Evolutionary conservation across 2,888 invertebrate genomes (phyloP).

Genomic region (Drosophila buzzatii): DNA sequence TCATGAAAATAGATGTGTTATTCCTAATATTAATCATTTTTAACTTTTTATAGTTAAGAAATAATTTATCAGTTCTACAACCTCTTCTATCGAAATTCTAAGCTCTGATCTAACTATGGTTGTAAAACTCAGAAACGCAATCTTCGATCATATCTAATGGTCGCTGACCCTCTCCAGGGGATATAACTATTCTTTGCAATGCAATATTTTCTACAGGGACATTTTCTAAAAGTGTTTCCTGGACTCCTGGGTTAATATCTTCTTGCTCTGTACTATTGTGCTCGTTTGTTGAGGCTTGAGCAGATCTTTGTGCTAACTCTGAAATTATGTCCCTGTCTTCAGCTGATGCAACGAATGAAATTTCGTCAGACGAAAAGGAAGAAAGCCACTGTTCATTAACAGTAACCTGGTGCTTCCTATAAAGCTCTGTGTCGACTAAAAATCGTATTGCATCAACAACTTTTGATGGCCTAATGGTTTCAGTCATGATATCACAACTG

Average conservation of each 20-base stretch:
- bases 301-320: not conserved
- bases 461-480: not conserved
- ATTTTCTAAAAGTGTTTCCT: not conserved
- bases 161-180: not conserved
- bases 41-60: too few species aligned
- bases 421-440: too few species aligned
- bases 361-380: not conserved
- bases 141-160: not conserved
- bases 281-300: slow-evolving; percentile 2
- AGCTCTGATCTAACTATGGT: not conserved
- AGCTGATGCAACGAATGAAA: not conserved
- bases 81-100: too few species aligned
- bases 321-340: not conserved
- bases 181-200: not conserved
- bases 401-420: not conserved
- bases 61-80: too few species aligned
- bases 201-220: not conserved
- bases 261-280: not conserved
- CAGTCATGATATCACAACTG: not conserved
- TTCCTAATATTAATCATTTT: too few species aligned
- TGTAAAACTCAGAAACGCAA: not conserved
- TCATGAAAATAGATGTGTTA: too few species aligned
- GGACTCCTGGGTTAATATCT: too few species aligned
- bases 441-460: too few species aligned
- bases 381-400: not conserved